A percentile compares a stretch with the other conserved stretches of the same genome.
Conservation (phyloP, 2,113 vertebrate genomes). For the Gobiocypris rarus region DNA sequence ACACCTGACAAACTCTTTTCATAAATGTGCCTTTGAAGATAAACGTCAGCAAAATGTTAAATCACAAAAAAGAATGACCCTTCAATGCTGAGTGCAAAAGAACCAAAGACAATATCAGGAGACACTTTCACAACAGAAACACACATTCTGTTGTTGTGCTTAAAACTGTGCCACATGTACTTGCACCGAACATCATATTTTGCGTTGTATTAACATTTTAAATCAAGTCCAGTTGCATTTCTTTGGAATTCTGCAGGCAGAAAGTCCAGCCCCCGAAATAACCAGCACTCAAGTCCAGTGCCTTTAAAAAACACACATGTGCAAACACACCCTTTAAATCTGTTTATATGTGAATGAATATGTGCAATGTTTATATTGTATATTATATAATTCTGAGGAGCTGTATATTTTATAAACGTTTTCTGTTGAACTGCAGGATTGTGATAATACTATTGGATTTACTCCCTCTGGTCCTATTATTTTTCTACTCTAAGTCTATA, state of each 20-base stretch:
- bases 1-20: background rate
- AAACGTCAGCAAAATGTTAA: background rate
- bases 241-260: constrained; percentile 44
- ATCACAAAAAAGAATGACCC: background rate
- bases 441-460: constrained; percentile 24
- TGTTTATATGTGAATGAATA: constrained; percentile 18
- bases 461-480: background rate
- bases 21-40: constrained; percentile 3
- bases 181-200: background rate
- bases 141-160: constrained; percentile 17
- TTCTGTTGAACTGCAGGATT: constrained; percentile 31
- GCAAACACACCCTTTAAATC: constrained; percentile 14
- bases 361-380: constrained; percentile 44
- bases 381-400: constrained; percentile 43
- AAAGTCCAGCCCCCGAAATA: constrained; percentile 11
- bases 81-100: background rate
- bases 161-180: constrained; percentile 10
- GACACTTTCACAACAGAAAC: constrained; percentile 7
- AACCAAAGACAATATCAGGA: constrained; percentile 29
- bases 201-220: constrained; percentile 10
- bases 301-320: constrained; percentile 12
- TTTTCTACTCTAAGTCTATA: constrained; percentile 24
- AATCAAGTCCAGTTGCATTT: constrained; percentile 17
- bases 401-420: constrained; percentile 43
- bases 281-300: constrained; percentile 13